Evolutionary conservation across 2,113 vertebrate species (phyloP).

Genomic region (Benitochromis conjunctus): DNA sequence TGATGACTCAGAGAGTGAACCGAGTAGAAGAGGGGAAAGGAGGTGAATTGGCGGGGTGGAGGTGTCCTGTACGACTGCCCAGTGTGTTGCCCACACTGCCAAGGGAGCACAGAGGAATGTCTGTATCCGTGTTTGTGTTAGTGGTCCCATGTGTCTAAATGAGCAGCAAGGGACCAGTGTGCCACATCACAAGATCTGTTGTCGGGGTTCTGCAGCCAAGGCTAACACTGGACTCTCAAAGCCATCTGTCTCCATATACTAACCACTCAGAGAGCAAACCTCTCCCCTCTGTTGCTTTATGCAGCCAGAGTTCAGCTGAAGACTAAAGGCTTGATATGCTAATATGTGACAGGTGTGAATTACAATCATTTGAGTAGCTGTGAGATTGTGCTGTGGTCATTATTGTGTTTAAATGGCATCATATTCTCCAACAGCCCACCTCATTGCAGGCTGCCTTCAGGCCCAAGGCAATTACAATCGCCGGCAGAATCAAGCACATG

Average conservation of each 20-base stretch:
- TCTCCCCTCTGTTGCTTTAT: slow-evolving; percentile 5
- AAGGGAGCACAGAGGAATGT: slow-evolving; percentile 32
- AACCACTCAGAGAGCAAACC: not conserved
- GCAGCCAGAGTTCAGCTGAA: slow-evolving; percentile 11
- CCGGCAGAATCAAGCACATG: slow-evolving; percentile 1
- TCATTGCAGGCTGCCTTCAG: slow-evolving; percentile 9
- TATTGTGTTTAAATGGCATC: slow-evolving; percentile 12
- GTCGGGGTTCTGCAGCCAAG: slow-evolving; percentile 20
- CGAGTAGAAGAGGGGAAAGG: not conserved
- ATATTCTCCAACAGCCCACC: not conserved
- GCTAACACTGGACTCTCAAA: slow-evolving; percentile 18
- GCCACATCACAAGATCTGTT: slow-evolving; percentile 28
- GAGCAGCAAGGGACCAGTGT: slow-evolving; percentile 9
- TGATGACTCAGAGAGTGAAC: not conserved
- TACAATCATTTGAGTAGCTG: slow-evolving; percentile 21
- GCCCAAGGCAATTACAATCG: slow-evolving; percentile 18
- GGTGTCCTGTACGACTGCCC: not conserved
- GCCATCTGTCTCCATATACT: slow-evolving; percentile 46
- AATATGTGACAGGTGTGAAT: not conserved
- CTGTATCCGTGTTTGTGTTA: slow-evolving; percentile 31
- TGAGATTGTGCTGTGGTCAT: slow-evolving; percentile 8
- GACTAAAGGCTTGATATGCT: not conserved
- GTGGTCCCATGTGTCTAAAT: slow-evolving; percentile 17
- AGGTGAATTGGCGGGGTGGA: not conserved
- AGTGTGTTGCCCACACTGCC: slow-evolving; percentile 15